Evolutionary conservation across 2,888 invertebrate species (phyloP).

Genomic region (Parthenolecanium corni): DNA sequence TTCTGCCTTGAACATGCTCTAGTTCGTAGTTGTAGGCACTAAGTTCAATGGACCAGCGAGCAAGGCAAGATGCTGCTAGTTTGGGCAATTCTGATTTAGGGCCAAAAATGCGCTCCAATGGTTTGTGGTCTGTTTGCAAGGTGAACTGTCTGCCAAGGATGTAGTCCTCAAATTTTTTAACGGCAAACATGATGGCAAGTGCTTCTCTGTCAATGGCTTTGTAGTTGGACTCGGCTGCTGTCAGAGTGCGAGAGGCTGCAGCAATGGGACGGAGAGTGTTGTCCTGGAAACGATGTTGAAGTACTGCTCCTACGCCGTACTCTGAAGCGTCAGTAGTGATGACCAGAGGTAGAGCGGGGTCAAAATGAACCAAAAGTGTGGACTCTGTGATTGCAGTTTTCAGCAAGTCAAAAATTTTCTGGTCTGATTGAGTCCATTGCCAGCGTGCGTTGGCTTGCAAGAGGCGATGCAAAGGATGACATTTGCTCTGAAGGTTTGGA

Average conservation of each 20-base stretch:
- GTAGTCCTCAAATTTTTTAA: slow-evolving; percentile 3
- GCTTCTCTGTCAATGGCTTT: background rate
- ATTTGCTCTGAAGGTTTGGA: background rate
- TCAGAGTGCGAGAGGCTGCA: slow-evolving; percentile 6
- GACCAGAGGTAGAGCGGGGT: background rate
- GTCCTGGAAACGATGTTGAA: background rate
- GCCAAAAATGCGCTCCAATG: slow-evolving; percentile 4
- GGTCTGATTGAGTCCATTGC: slow-evolving; percentile 2
- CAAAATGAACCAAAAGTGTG: background rate
- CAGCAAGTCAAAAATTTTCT: background rate
- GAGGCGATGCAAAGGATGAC: background rate
- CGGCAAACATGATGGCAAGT: slow-evolving; percentile 5
- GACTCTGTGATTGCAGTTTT: slow-evolving; percentile 6
- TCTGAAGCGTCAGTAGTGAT: slow-evolving; percentile 3
- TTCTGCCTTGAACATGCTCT: slow-evolving; percentile 3
- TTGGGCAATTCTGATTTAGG: slow-evolving; percentile 9
- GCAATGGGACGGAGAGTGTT: background rate
- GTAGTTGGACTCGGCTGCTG: slow-evolving; percentile 1
- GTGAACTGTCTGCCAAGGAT: slow-evolving; percentile 3
- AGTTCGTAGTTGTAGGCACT: slow-evolving; percentile 19
- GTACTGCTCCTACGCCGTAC: slow-evolving; percentile 6
- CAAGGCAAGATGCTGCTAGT: slow-evolving; percentile 5
- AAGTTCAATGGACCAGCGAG: slow-evolving; percentile 13
- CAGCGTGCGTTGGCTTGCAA: background rate
- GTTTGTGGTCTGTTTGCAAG: slow-evolving; percentile 20